Conservation (phyloP, 1,140 invertebrate species). For the Drosophila simulans region DNA sequence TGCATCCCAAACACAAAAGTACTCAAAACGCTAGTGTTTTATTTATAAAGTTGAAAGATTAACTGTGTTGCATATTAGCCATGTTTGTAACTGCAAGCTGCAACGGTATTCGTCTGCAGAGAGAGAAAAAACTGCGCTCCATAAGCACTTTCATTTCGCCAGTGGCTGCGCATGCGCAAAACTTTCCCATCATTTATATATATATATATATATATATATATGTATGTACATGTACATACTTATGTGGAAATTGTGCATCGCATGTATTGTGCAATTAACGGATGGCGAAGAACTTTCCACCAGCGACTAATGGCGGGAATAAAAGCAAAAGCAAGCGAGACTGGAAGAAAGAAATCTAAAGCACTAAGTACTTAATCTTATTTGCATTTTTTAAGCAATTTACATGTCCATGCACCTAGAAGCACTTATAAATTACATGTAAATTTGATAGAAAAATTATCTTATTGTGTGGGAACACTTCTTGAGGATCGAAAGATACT, state of each 20-base stretch:
- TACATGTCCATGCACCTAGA: background rate
- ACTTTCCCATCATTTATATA: conserved; percentile 49
- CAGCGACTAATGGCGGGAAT: conserved; percentile 1
- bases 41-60: too few relatives aligned
- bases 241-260: conserved; percentile 8
- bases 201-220: too few relatives aligned
- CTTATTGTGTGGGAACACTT: background rate
- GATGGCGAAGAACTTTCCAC: conserved; percentile 34
- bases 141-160: conserved; percentile 27
- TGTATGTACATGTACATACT: too few relatives aligned
- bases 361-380: background rate
- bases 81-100: background rate
- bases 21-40: too few relatives aligned
- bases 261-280: conserved; percentile 45
- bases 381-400: background rate
- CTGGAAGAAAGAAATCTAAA: background rate
- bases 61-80: background rate
- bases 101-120: conserved; percentile 2
- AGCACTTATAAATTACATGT: background rate
- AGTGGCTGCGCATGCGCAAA: background rate
- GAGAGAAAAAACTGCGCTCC: background rate
- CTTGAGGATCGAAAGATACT: background rate
- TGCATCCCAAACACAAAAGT: too few relatives aligned
- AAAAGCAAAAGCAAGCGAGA: conserved; percentile 49
- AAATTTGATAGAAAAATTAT: background rate